Percentiles rank a stretch among this genome's conserved stretches.
Evolutionary conservation across 2,888 invertebrate species (phyloP).

Genomic region (Uropetala carovei): DNA sequence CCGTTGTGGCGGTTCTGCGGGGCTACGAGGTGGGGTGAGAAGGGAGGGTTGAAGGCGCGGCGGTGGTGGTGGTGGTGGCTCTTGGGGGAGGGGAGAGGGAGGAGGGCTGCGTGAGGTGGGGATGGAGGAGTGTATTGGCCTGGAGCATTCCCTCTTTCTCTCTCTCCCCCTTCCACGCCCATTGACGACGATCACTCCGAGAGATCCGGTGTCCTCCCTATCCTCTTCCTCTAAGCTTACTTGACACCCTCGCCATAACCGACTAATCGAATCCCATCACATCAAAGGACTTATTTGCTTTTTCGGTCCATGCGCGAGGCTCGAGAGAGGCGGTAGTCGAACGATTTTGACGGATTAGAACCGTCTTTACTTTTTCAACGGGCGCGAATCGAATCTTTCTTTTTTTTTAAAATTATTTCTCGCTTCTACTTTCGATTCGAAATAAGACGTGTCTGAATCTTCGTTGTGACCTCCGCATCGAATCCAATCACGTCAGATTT

Average conservation of each 20-base stretch:
- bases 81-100: not conserved
- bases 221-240: not conserved
- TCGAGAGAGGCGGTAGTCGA: not conserved
- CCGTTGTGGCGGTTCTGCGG: conserved; percentile 1
- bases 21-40: not conserved
- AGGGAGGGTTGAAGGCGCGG: not conserved
- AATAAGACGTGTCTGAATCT: not conserved
- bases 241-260: conserved; percentile 13
- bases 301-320: not conserved
- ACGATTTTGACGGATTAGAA: not conserved
- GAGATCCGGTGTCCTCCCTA: not conserved
- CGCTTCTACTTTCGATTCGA: not conserved
- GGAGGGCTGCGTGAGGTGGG: not conserved
- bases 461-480: not conserved
- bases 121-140: not conserved
- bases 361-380: not conserved
- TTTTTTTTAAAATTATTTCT: not conserved
- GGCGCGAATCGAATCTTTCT: too few species aligned
- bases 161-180: too few species aligned
- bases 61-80: not conserved
- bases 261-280: conserved; percentile 32
- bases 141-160: too few species aligned
- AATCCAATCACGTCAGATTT: not conserved
- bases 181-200: not conserved
- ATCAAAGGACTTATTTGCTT: not conserved